Evolutionary conservation across 2,797 vertebrate species (phyloP), one percentile per base, ranked within the genome.

Genomic region (Enteromius trimaculatus): DNA sequence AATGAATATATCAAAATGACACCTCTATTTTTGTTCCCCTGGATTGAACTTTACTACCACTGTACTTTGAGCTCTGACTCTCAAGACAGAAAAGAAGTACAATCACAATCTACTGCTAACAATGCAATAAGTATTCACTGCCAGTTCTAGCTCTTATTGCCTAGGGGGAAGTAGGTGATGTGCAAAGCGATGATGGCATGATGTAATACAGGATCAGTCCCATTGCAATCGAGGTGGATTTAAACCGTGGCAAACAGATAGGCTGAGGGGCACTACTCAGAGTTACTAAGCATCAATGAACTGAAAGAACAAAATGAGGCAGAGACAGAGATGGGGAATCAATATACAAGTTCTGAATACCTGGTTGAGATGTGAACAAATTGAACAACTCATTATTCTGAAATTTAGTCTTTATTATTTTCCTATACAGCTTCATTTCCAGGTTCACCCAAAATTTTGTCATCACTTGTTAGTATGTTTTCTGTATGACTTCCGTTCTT

Each of bases 181-280:
- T 78, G 58, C 53, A 85, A 86, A 75, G 39, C 21, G 23, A 74
- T 72, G 79, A 86, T 44, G 68, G 70, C 75, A 44, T 68, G 77
- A 47, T 84, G 69, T 64, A 60, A 69, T 49, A 68, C 39, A 42
- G 51, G 83, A 82, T 81, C 47, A 37, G 23, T 31, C 62, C 39
- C 21, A 53, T 58, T 58, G 65, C 51, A 78, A 60, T 74, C 8
- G 23, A 64, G 49, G n/a, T 51, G 64, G 34, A 77, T 53, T 80
- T 44, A 76, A 44, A 55, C 68, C 37, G n/a, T 29, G 31, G 62
- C 44, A 72, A 78, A 62, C 42, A 13, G 4, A 71, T 69, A 53
- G 39, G 64, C 62, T 79, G 16, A 70, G 42, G 70, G 37, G 68
- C 47, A 77, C 21, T 55, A 51, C 49, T 53, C 65, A 23, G 47